A percentile compares a stretch with the other conserved stretches of the same genome.
Conservation (phyloP, 1,140 invertebrate genomes). For the Druon quercuslanigerum region DNA sequence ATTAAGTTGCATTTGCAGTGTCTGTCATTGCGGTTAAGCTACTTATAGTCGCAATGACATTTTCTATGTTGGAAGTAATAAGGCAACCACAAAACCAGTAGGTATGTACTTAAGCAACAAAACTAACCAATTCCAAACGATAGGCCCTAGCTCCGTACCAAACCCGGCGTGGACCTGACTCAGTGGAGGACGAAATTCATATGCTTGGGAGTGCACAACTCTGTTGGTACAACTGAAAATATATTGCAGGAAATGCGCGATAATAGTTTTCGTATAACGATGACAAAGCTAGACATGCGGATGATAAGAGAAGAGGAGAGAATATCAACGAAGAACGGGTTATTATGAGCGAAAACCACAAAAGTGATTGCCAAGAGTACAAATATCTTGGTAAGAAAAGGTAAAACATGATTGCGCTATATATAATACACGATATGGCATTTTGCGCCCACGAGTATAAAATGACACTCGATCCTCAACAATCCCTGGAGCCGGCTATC, state of each 20-base stretch:
- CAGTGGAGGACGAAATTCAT: too few relatives aligned
- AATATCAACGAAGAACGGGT: slow-evolving; percentile 46
- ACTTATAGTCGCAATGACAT: slow-evolving; percentile 39
- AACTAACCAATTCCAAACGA: too few relatives aligned
- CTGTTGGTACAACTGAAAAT: too few relatives aligned
- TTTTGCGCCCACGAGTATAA: slow-evolving; percentile 69
- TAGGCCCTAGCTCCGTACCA: too few relatives aligned
- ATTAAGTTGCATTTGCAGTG: neutral
- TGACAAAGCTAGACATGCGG: slow-evolving; percentile 42
- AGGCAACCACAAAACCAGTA: too few relatives aligned
- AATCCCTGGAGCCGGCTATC: too few relatives aligned
- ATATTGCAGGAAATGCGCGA: neutral
- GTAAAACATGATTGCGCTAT: too few relatives aligned
- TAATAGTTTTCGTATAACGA: slow-evolving; percentile 32
- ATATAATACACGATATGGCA: slow-evolving; percentile 52
- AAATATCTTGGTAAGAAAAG: too few relatives aligned
- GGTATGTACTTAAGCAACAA: too few relatives aligned
- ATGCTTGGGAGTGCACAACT: too few relatives aligned
- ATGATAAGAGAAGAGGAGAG: slow-evolving; percentile 46
- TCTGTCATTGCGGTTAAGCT: neutral
- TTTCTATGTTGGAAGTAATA: too few relatives aligned
- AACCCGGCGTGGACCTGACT: too few relatives aligned
- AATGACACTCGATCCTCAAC: slow-evolving; percentile 63
- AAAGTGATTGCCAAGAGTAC: slow-evolving; percentile 51
- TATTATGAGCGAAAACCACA: slow-evolving; percentile 52